Evolutionary conservation across 2,797 vertebrate species (phyloP).

Genomic region (Phaenicophaeus curvirostris): DNA sequence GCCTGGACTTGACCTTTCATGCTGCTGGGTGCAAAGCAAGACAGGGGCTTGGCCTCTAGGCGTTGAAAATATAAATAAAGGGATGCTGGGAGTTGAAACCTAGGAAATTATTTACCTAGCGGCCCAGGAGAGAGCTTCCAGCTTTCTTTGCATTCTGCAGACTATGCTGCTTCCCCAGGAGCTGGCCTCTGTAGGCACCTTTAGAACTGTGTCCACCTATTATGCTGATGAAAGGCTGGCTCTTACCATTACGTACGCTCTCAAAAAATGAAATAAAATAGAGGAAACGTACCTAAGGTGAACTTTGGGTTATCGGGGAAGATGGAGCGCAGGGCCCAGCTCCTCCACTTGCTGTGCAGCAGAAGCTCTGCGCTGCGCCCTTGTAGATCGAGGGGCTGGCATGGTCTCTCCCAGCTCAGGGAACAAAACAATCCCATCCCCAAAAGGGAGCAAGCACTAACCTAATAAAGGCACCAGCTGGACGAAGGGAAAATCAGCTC

Average conservation of each 20-base stretch:
- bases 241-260: rapidly evolving
- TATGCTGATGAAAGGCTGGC: not conserved
- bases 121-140: not conserved
- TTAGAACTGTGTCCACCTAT: not conserved
- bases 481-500: constrained; percentile 74
- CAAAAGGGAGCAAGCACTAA: constrained; percentile 74
- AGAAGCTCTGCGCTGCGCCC: not conserved
- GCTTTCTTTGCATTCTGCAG: not conserved
- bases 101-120: not conserved
- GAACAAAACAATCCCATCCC: constrained; percentile 73
- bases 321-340: not conserved
- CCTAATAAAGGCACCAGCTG: constrained; percentile 83
- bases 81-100: not conserved
- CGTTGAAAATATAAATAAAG: not conserved
- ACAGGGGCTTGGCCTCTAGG: not conserved
- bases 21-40: not conserved
- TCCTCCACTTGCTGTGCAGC: constrained; percentile 6
- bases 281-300: not conserved
- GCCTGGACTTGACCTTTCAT: not conserved
- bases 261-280: not conserved
- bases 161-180: not conserved
- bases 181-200: not conserved
- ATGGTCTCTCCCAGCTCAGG: constrained; percentile 51
- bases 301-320: not conserved
- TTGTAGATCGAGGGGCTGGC: constrained; percentile 66